phyloP scores from a whole-genome alignment of 2,888 invertebrate genomes.

The Drosophila yooni region DNA sequence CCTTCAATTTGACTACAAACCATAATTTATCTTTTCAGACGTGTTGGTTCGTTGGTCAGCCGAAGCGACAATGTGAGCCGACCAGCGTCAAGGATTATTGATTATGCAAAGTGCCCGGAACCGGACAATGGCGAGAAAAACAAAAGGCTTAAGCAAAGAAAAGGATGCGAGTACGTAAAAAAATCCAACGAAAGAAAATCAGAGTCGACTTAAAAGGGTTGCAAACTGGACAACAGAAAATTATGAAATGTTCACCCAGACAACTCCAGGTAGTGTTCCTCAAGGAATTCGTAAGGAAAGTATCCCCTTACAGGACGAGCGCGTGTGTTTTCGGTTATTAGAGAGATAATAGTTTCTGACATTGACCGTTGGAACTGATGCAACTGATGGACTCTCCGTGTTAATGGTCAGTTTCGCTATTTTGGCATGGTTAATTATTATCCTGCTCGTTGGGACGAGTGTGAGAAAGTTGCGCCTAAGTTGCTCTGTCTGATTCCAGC shows the following conservation, averaged over 20 bases:
- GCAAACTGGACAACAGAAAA: conserved; percentile 63
- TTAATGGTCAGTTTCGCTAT: conserved; percentile 82
- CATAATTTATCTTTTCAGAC: conserved; percentile 84
- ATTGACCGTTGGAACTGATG: conserved; percentile 66
- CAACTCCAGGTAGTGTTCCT: conserved; percentile 53
- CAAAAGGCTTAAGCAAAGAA: conserved; percentile 80
- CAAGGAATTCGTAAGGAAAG: conserved; percentile 60
- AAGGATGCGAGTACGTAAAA: conserved; percentile 43
- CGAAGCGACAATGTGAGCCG: conserved; percentile 72
- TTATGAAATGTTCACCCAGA: conserved; percentile 55
- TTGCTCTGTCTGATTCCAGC: conserved; percentile 39
- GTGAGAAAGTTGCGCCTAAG: conserved; percentile 80
- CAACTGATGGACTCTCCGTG: conserved; percentile 48
- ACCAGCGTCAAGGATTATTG: conserved; percentile 84
- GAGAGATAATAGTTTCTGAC: conserved; percentile 82
- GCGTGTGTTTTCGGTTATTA: conserved; percentile 84
- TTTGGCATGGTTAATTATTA: conserved; percentile 84
- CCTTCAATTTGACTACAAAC: conserved; percentile 84
- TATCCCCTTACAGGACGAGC: conserved; percentile 74
- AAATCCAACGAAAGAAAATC: conserved; percentile 17
- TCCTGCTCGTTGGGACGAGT: conserved; percentile 50
- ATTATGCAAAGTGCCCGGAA: conserved; percentile 83
- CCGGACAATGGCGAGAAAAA: conserved; percentile 72
- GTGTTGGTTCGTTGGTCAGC: conserved; percentile 80
- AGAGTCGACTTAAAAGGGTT: conserved; percentile 58